Evolutionary conservation across 2,113 vertebrate species (phyloP).

Genomic region (Pontoporia blainvillei): DNA sequence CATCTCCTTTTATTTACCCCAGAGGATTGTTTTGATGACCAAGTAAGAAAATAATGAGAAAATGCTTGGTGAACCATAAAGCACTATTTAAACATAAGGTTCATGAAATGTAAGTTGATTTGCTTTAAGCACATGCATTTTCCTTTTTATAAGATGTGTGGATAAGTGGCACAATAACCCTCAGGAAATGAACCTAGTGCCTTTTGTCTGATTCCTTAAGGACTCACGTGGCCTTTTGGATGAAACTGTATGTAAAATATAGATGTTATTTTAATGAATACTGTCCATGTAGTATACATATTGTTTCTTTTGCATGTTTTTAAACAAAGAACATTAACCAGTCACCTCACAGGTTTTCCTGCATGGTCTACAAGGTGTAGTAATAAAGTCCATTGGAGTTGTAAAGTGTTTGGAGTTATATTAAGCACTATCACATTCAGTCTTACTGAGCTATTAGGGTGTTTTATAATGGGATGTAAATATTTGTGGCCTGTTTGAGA

Average conservation of each 20-base stretch:
- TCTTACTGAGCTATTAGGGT: slow-evolving; percentile 46
- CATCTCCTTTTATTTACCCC: not conserved
- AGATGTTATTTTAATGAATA: slow-evolving; percentile 26
- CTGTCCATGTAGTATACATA: not conserved
- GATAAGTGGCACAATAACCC: not conserved
- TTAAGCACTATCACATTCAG: slow-evolving; percentile 64
- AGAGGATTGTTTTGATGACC: not conserved
- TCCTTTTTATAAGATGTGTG: not conserved
- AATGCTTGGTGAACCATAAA: not conserved
- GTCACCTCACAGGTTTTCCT: slow-evolving; percentile 5
- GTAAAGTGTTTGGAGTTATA: slow-evolving; percentile 39
- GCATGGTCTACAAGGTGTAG: not conserved
- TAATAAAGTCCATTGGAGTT: slow-evolving; percentile 47
- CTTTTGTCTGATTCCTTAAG: slow-evolving; percentile 32
- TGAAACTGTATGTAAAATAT: slow-evolving; percentile 13
- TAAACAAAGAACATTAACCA: slow-evolving; percentile 38
- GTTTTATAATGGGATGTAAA: slow-evolving; percentile 72
- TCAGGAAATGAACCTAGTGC: not conserved
- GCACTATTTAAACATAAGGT: not conserved
- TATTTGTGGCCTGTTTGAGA: slow-evolving; percentile 74
- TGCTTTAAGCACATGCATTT: not conserved
- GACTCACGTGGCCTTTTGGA: not conserved
- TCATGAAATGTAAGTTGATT: not conserved
- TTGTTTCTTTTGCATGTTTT: slow-evolving; percentile 38
- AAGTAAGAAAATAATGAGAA: slow-evolving; percentile 14